Percentiles rank a stretch among this genome's conserved stretches.
Conservation (phyloP, 2,113 vertebrate species). For the Piprites chloris region DNA sequence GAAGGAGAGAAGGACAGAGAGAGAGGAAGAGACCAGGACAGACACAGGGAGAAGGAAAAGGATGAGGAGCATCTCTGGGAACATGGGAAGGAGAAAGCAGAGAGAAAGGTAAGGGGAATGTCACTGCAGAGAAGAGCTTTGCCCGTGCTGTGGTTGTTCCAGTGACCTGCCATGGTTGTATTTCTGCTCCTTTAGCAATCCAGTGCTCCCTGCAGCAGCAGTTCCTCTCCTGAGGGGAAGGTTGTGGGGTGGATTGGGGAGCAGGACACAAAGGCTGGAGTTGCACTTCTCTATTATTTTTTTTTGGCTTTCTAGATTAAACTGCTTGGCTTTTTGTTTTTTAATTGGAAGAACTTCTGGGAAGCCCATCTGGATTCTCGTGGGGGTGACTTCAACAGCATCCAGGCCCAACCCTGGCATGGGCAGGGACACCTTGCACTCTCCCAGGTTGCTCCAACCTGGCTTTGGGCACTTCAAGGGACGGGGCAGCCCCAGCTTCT, state of each 20-base stretch:
- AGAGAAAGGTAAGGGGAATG: conserved; percentile 68
- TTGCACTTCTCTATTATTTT: neutral
- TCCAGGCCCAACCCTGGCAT: neutral
- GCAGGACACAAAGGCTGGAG: neutral
- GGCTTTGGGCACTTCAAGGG: accelerated
- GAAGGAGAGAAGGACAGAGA: conserved; percentile 71
- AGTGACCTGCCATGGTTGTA: neutral
- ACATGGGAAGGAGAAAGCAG: conserved; percentile 50
- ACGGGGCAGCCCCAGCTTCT: neutral
- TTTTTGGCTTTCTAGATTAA: neutral
- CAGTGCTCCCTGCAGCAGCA: neutral
- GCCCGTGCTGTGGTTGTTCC: accelerated
- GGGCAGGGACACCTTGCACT: neutral
- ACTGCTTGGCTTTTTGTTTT: neutral
- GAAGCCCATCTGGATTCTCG: neutral
- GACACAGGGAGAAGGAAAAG: conserved; percentile 55
- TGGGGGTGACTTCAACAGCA: neutral
- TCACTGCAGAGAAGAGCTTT: neutral
- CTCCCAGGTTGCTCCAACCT: accelerated
- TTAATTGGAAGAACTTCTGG: neutral
- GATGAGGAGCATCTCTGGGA: conserved; percentile 59
- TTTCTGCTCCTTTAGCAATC: neutral
- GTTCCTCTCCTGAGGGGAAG: neutral
- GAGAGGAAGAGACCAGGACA: conserved; percentile 68
- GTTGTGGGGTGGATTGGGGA: neutral